Conservation (phyloP, 2,888 invertebrate species). For the Bombyx huttoni region DNA sequence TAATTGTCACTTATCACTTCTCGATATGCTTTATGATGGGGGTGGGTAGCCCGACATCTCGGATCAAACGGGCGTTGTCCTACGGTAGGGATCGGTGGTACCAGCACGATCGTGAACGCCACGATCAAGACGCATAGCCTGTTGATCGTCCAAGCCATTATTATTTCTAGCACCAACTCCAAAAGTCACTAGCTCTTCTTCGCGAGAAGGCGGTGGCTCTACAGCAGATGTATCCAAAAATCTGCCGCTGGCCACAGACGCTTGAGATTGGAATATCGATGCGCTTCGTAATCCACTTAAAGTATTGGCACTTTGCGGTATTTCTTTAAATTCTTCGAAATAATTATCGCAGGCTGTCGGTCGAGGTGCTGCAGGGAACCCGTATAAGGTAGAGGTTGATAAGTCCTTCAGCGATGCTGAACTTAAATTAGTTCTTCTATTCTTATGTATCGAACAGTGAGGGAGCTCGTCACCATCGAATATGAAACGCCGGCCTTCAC, state of each 20-base stretch:
- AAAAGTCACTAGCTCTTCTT: slow-evolving; percentile 80
- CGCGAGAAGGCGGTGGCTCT: slow-evolving; percentile 75
- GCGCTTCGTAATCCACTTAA: slow-evolving; percentile 59
- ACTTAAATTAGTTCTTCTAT: slow-evolving; percentile 60
- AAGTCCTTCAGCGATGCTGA: slow-evolving; percentile 74
- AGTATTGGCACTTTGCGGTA: slow-evolving; percentile 67
- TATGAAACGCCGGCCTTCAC: slow-evolving; percentile 74
- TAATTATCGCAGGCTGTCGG: slow-evolving; percentile 75
- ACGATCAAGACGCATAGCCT: slow-evolving; percentile 50
- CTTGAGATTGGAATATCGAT: slow-evolving; percentile 65
- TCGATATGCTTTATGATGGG: slow-evolving; percentile 61
- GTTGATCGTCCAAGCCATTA: slow-evolving; percentile 28
- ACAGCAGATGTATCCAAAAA: slow-evolving; percentile 78
- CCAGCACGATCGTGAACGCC: slow-evolving; percentile 62
- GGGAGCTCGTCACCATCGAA: slow-evolving; percentile 74
- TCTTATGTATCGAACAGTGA: slow-evolving; percentile 73
- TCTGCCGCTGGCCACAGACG: slow-evolving; percentile 77
- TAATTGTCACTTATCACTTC: slow-evolving; percentile 56
- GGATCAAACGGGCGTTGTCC: slow-evolving; percentile 74
- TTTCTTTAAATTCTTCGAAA: slow-evolving; percentile 70
- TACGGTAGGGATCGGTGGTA: slow-evolving; percentile 68
- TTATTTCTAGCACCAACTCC: slow-evolving; percentile 70
- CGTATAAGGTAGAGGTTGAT: slow-evolving; percentile 70
- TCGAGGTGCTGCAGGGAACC: slow-evolving; percentile 76
- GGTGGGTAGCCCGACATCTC: slow-evolving; percentile 26